These are phyloP conservation scores for Leucoraja ocellata DNA, from an alignment of 2,797 vertebrate genomes.

Conservation along the genomic window DNA sequence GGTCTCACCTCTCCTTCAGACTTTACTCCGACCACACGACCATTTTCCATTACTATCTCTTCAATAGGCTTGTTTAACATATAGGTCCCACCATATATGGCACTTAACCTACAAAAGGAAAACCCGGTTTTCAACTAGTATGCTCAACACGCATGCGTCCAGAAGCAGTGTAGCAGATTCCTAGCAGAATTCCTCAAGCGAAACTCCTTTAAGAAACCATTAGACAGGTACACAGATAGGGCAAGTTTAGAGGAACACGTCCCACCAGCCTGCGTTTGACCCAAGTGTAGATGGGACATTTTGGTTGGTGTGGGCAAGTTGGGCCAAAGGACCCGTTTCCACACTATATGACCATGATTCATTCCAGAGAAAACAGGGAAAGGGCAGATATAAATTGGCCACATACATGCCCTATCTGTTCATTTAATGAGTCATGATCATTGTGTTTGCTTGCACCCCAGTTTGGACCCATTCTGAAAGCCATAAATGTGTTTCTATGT, in stretches of 20 bases:
- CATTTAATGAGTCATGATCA: background rate
- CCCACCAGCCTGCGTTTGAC: too few relatives aligned
- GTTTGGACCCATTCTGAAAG: background rate
- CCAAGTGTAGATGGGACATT: too few relatives aligned
- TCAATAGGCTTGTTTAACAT: slow-evolving; percentile 98
- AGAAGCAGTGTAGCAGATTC: background rate
- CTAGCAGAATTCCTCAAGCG: background rate
- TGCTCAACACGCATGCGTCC: background rate
- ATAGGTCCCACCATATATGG: slow-evolving; percentile 95
- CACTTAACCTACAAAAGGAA: slow-evolving; percentile 71
- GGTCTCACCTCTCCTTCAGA: slow-evolving; percentile 86
- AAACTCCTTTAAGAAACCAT: background rate
- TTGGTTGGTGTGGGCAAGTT: too few relatives aligned
- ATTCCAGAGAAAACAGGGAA: background rate
- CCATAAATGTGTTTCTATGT: background rate
- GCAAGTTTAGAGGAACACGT: too few relatives aligned
- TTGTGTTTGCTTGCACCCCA: background rate
- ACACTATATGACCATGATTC: background rate
- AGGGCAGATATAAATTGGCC: background rate
- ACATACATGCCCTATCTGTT: background rate
- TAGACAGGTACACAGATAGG: too few relatives aligned
- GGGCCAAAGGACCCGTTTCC: too few relatives aligned
- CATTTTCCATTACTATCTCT: slow-evolving; percentile 84
- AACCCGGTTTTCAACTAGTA: background rate
- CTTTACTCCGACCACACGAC: slow-evolving; percentile 90